Evolutionary conservation across 2,113 vertebrate species (phyloP).

Genomic region (Eptatretus burgeri): DNA sequence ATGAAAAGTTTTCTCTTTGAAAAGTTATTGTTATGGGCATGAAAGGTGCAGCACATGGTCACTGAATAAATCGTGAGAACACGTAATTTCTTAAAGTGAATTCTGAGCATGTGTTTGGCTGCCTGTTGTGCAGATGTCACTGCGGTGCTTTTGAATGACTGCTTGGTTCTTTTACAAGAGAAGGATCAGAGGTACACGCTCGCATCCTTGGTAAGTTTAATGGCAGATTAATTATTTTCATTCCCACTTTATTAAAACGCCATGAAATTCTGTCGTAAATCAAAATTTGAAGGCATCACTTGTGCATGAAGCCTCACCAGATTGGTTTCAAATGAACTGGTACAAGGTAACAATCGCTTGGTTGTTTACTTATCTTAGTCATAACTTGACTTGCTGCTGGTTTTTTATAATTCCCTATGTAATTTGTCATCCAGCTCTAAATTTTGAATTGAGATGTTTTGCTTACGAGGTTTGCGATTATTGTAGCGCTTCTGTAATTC

Average conservation of each 20-base stretch:
- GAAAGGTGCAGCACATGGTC: background rate
- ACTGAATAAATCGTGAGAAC: background rate
- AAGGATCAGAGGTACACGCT: constrained; percentile 76
- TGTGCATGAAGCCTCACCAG: background rate
- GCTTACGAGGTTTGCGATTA: too few relatives aligned
- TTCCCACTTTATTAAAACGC: background rate
- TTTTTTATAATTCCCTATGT: too few relatives aligned
- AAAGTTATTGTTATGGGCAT: background rate
- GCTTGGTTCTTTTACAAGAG: constrained; percentile 59
- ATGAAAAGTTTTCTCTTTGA: background rate
- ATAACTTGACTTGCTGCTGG: too few relatives aligned
- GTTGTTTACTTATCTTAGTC: background rate
- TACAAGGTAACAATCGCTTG: background rate
- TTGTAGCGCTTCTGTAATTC: too few relatives aligned
- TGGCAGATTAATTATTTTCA: background rate
- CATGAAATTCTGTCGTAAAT: background rate
- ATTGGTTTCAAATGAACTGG: background rate
- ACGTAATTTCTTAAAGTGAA: background rate
- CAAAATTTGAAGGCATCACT: background rate
- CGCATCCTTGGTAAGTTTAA: constrained; percentile 43
- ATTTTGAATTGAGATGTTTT: too few relatives aligned
- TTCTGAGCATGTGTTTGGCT: background rate
- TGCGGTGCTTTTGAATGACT: constrained; percentile 54
- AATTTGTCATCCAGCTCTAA: too few relatives aligned
- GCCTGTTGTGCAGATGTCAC: constrained; percentile 30